Evolutionary conservation across 2,113 vertebrate genomes (phyloP).

Genomic region (Ranitomeya imitator): DNA sequence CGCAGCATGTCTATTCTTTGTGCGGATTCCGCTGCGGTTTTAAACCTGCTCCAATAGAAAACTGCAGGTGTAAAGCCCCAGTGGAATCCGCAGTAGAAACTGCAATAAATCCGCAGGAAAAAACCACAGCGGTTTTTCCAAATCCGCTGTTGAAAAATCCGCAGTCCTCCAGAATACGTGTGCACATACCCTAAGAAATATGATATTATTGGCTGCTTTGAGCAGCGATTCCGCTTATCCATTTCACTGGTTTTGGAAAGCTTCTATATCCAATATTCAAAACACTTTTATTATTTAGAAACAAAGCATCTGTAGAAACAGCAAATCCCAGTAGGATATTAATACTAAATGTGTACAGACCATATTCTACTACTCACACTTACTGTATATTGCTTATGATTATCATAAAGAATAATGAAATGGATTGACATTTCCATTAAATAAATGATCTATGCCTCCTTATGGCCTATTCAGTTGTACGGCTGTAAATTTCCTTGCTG

Average conservation of each 20-base stretch:
- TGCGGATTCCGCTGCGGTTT: too few species aligned
- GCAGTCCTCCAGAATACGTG: too few species aligned
- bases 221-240: too few species aligned
- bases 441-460: slow-evolving; percentile 24
- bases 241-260: neutral
- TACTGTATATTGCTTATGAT: slow-evolving; percentile 8
- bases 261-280: neutral
- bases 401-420: slow-evolving; percentile 17
- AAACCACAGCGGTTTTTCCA: too few species aligned
- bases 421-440: slow-evolving; percentile 33
- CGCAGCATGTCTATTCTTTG: too few species aligned
- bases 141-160: too few species aligned
- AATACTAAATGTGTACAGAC: neutral
- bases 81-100: too few species aligned
- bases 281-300: neutral
- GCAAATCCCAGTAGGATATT: neutral
- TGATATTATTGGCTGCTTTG: too few species aligned
- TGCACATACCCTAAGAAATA: too few species aligned
- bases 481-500: neutral
- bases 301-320: neutral
- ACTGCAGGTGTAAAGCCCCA: too few species aligned
- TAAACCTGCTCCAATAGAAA: too few species aligned
- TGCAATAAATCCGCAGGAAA: too few species aligned
- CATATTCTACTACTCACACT: neutral
- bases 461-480: slow-evolving; percentile 17